Evolutionary conservation across 2,888 invertebrate species (phyloP).

Genomic region (Mythimna loreyi): DNA sequence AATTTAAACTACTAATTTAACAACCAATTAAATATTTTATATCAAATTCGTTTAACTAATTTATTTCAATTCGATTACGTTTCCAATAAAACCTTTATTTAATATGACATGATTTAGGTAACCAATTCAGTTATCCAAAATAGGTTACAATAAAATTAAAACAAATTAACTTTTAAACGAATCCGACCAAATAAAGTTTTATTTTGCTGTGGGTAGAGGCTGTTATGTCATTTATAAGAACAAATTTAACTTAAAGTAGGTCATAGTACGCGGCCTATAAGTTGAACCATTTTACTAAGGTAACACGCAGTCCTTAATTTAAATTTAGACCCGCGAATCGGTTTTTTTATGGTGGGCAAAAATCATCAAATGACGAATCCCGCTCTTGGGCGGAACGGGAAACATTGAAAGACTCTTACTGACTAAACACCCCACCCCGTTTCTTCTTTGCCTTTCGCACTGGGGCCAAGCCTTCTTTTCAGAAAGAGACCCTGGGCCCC

Average conservation of each 20-base stretch:
- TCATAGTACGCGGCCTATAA: no score
- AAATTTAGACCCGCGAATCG: no score
- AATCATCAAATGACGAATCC: no score
- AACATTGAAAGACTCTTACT: no score
- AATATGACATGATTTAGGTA: slow-evolving; percentile 20
- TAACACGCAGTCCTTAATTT: no score
- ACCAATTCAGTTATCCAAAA: not conserved
- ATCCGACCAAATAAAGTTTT: not conserved
- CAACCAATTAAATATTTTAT: not conserved
- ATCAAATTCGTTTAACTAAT: slow-evolving; percentile 11
- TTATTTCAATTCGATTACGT: slow-evolving; percentile 21
- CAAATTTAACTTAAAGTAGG: slow-evolving; percentile 3
- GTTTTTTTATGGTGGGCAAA: no score
- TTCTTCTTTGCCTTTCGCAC: no score
- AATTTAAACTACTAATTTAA: not conserved
- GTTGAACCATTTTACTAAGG: no score
- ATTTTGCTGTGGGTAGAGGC: not conserved
- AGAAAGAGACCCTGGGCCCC: no score
- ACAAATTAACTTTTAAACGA: slow-evolving; percentile 17
- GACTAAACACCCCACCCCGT: no score
- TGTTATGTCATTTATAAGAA: not conserved
- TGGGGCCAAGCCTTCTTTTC: no score
- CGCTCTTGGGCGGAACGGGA: no score
- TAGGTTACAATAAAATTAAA: not conserved
- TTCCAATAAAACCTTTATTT: slow-evolving; percentile 4